These are phyloP conservation scores for Pogonus chalceus DNA, from an alignment of 1,140 invertebrate species.

Conservation along the genomic window DNA sequence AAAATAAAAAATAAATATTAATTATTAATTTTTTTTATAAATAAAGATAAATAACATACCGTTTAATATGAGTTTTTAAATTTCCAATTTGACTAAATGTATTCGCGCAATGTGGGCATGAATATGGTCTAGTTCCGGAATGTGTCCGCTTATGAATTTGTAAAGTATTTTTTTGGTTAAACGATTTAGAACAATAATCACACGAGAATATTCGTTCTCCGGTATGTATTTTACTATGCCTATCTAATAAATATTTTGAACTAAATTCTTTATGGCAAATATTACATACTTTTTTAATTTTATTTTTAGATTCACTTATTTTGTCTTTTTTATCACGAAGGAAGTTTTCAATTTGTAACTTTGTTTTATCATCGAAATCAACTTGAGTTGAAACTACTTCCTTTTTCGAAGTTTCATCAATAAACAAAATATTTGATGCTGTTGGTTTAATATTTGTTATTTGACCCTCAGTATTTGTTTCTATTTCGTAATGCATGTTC, in stretches of 20 bases:
- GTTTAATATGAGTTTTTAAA: constrained; percentile 28
- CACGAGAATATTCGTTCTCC: constrained; percentile 30
- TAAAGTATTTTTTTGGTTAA: constrained; percentile 43
- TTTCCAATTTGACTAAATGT: constrained; percentile 24
- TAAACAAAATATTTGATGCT: not conserved
- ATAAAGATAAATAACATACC: too few relatives aligned
- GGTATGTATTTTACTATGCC: constrained; percentile 26
- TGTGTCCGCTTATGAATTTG: constrained; percentile 66
- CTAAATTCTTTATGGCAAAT: constrained; percentile 28
- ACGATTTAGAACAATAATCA: constrained; percentile 42
- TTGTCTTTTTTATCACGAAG: not conserved
- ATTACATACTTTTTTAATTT: constrained; percentile 18
- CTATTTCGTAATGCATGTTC: not conserved
- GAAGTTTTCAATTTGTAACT: not conserved
- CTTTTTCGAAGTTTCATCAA: not conserved
- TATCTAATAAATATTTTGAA: constrained; percentile 26
- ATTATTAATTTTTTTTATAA: too few relatives aligned
- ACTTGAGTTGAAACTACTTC: not conserved
- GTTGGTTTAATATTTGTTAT: not conserved
- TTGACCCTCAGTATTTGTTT: not conserved
- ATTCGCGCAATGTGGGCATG: constrained; percentile 45
- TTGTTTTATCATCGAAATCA: constrained; percentile 1
- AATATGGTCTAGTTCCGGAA: constrained; percentile 53
- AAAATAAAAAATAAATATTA: too few relatives aligned
- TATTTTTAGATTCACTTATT: not conserved